Evolutionary conservation across 2,113 vertebrate species (phyloP).

Genomic region (Phrynosoma platyrhinos): DNA sequence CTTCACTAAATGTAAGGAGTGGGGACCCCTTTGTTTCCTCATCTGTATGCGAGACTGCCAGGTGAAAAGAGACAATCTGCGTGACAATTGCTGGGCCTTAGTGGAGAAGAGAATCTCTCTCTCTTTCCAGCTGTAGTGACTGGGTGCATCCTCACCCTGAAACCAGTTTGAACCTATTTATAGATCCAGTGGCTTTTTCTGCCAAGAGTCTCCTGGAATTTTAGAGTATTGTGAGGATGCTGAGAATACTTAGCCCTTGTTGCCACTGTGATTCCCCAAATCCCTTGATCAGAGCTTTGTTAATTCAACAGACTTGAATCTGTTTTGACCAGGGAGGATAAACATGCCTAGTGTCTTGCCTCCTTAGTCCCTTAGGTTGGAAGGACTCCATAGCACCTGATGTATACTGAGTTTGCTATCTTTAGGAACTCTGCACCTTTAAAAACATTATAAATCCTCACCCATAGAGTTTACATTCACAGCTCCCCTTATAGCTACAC

Average conservation of each 20-base stretch:
- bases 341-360: neutral
- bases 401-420: neutral
- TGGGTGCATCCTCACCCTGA: no score
- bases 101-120: neutral
- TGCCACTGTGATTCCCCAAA: neutral
- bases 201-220: no score
- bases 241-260: neutral
- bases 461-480: neutral
- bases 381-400: neutral
- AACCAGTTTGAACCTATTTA: neutral
- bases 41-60: neutral
- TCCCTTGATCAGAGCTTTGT: no score
- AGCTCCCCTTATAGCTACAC: no score
- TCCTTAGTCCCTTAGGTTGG: neutral
- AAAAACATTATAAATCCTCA: neutral
- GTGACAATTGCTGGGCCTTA: conserved; percentile 20
- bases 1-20: neutral
- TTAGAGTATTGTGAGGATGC: neutral
- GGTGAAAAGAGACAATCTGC: conserved; percentile 62
- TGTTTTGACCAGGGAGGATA: neutral
- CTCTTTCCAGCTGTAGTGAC: neutral
- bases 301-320: neutral
- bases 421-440: neutral
- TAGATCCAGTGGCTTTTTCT: neutral
- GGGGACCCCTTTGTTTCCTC: no score